Evolutionary conservation across 2,113 vertebrate genomes (phyloP).

Genomic region (Pseudopodoces humilis): DNA sequence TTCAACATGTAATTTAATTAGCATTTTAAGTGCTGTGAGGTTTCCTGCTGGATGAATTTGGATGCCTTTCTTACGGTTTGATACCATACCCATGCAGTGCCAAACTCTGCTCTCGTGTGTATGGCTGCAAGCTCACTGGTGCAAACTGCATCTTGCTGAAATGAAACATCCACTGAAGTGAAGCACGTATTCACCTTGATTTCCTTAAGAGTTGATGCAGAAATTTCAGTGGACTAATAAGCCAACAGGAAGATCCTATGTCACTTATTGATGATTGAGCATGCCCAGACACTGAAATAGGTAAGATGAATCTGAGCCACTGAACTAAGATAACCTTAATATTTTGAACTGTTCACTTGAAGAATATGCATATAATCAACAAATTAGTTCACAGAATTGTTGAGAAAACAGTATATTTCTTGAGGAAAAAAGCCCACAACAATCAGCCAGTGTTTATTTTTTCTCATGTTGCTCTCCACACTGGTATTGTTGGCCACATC

Average conservation of each 20-base stretch:
- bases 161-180: not conserved
- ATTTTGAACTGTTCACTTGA: not conserved
- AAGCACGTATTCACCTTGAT: not conserved
- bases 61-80: not conserved
- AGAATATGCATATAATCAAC: not conserved
- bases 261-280: not conserved
- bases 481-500: not conserved
- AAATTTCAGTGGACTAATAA: not conserved
- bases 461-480: not conserved
- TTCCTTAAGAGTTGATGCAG: not conserved
- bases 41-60: constrained; percentile 7
- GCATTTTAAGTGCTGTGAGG: not conserved
- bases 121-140: not conserved
- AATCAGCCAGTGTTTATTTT: not conserved
- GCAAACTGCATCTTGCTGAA: not conserved
- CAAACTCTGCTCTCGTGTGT: not conserved
- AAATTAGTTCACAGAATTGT: not conserved
- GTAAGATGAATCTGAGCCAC: not conserved
- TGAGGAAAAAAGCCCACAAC: not conserved
- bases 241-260: not conserved
- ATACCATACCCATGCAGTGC: not conserved
- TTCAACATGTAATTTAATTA: not conserved
- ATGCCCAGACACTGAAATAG: not conserved
- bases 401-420: not conserved
- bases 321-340: not conserved